Evolutionary conservation across 2,113 vertebrate species (phyloP).

Genomic region (Varanus salvator): DNA sequence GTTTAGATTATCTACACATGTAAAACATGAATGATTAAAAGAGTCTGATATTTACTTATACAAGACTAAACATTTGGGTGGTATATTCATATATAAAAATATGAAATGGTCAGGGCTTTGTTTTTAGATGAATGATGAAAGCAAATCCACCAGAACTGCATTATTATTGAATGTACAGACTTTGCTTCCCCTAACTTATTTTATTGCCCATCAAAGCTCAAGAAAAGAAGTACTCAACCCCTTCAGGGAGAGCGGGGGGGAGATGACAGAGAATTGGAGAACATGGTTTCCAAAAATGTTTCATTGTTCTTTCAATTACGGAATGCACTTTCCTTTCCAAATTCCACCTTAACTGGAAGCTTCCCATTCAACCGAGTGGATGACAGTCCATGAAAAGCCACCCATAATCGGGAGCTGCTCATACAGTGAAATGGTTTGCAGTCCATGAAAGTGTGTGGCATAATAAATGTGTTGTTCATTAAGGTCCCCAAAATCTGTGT

Average conservation of each 20-base stretch:
- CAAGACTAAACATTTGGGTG: conserved; percentile 6
- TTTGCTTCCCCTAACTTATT: not conserved
- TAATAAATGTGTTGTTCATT: not conserved
- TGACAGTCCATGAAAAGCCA: not conserved
- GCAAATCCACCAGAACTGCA: not conserved
- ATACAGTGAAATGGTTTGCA: not conserved
- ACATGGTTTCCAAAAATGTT: not conserved
- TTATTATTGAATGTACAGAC: conserved; percentile 34
- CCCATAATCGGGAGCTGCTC: not conserved
- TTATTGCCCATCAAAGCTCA: not conserved
- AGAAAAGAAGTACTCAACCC: not conserved
- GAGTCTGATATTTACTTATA: conserved; percentile 23
- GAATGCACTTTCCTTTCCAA: not conserved
- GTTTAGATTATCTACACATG: conserved; percentile 38
- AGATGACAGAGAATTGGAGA: not conserved
- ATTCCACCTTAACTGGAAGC: not conserved
- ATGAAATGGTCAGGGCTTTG: not conserved
- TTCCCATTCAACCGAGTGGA: not conserved
- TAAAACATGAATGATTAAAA: conserved; percentile 32
- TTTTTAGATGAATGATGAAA: not conserved
- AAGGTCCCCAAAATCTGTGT: not conserved
- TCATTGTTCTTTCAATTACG: not conserved
- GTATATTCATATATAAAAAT: conserved; percentile 1
- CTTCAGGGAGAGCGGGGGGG: not conserved
- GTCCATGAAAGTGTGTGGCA: not conserved